A percentile compares a stretch with the other conserved stretches of the same genome.
Conservation (phyloP, 2,888 invertebrate species). For the Monochamus alternatus region DNA sequence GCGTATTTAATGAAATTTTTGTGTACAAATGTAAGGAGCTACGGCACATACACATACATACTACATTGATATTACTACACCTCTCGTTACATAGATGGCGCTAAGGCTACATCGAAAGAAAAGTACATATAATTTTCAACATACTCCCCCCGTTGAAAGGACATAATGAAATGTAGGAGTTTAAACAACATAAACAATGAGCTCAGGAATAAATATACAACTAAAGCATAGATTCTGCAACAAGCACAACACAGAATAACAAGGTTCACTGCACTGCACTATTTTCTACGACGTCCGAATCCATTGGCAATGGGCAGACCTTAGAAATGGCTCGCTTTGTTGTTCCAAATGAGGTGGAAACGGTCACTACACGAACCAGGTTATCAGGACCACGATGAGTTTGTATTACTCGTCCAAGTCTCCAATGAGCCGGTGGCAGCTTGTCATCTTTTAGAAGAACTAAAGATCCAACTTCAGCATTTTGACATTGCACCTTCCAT, state of each 20-base stretch:
- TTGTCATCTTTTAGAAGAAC: constrained; percentile 25
- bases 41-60: no score
- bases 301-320: constrained; percentile 13
- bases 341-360: constrained; percentile 1
- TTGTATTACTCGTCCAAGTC: constrained; percentile 17
- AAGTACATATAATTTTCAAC: neutral
- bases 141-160: constrained; percentile 15
- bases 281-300: neutral
- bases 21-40: no score
- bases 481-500: constrained; percentile 38
- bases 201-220: neutral
- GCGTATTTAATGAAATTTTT: no score
- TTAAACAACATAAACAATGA: neutral
- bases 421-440: constrained; percentile 25
- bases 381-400: constrained; percentile 21
- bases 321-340: constrained; percentile 28
- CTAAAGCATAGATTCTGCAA: no score
- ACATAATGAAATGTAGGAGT: constrained; percentile 17
- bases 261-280: neutral
- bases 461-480: constrained; percentile 1
- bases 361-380: constrained; percentile 15
- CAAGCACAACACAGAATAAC: neutral
- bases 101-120: no score
- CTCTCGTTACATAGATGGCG: no score
- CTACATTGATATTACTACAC: no score